Base-by-base conservation (phyloP, 2,888 invertebrate genomes). In the Aphodius granarius region DNA sequence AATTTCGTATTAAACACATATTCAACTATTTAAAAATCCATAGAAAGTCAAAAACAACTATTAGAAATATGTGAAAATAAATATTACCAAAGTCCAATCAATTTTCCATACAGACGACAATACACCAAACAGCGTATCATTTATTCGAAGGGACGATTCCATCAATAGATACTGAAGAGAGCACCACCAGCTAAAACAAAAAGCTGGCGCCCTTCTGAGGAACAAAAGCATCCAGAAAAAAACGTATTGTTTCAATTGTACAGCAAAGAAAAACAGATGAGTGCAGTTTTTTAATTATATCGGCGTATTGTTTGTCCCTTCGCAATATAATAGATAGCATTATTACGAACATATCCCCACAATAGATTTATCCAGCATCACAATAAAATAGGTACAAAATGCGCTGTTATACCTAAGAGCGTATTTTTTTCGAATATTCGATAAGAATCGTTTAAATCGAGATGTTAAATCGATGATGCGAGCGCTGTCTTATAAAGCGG, bases 201-300 rank as follows among this genome's bases (percentile, higher is more conserved):
- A 22, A 20, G 20, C 19, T 18, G 15, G 9, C 70, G 63, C 71
- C 77, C 75, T 22, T 70, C 23, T 23, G 75, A 75, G 73, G 77
- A 81, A 82, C 81, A 82, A 82, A 81, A 81, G 82, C 68, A 13
- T 22, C 79, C 76, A 78, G 78, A 79, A 81, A 82, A 81, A 82
- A 79, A 78, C 80, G 82, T 81, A 82, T 82, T 83, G 83, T 82
- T 83, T 82, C 82, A 82, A 82, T 83, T 83, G 83, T 83, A 81
- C 78, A 73, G 78, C 76, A 80, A 83, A 82, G 81, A 82, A 81
- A 82, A 82, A 82, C 83, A 83, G 81, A 83, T 82, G 81, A 83
- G 81, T 83, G 82, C 81, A 83, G 81, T 81, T 82, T n/a, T 82
- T 83, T 82, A 83, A 82, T 82, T 83, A 82, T 81, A 81, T 81